Conservation (phyloP, 2,888 invertebrate genomes). For the Eristalis arbustorum region DNA sequence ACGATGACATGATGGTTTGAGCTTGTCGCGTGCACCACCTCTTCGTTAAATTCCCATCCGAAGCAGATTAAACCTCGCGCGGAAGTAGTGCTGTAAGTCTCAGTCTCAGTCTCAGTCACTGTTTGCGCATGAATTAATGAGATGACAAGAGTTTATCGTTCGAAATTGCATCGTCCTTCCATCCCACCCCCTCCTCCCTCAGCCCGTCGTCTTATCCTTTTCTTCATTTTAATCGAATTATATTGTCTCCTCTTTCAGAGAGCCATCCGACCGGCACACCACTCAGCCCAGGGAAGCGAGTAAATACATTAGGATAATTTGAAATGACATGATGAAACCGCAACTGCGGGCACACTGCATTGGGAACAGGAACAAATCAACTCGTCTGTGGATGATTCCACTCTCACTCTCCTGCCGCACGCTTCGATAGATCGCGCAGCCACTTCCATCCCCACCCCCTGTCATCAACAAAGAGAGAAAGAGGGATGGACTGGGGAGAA, state of each 20-base stretch:
- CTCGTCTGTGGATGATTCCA: background rate
- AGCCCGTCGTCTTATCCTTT: background rate
- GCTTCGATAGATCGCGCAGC: background rate
- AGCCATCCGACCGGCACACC: constrained; percentile 16
- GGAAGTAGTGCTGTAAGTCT: too few relatives aligned
- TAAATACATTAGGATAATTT: constrained; percentile 68
- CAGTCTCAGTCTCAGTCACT: too few relatives aligned
- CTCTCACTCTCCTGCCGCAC: background rate
- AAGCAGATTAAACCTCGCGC: too few relatives aligned
- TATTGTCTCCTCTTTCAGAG: constrained; percentile 44
- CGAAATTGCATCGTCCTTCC: background rate
- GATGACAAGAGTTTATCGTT: background rate
- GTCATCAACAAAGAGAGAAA: background rate
- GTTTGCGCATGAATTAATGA: too few relatives aligned
- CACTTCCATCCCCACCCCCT: background rate
- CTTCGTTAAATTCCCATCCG: too few relatives aligned
- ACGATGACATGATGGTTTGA: too few relatives aligned
- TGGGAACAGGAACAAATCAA: background rate
- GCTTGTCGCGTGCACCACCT: too few relatives aligned
- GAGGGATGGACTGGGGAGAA: background rate
- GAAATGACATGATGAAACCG: constrained; percentile 52
- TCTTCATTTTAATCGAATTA: constrained; percentile 57
- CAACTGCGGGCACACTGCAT: constrained; percentile 24
- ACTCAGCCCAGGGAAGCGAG: constrained; percentile 39
- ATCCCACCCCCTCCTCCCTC: background rate